These are phyloP conservation scores for Malurus elegans DNA, from an alignment of 2,113 vertebrate genomes.

Conservation along the genomic window DNA sequence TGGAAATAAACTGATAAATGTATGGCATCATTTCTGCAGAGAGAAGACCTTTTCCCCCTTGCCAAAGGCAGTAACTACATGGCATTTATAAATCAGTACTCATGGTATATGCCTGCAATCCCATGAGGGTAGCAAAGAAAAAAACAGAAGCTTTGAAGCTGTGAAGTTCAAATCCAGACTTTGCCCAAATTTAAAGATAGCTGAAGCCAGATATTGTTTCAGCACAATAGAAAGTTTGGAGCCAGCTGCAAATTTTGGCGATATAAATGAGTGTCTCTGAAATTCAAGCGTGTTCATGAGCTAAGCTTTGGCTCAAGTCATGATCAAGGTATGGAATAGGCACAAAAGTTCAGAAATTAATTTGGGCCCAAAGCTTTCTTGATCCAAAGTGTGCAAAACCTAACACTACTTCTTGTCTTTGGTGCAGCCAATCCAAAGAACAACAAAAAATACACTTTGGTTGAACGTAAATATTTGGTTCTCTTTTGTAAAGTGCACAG, in stretches of 20 bases:
- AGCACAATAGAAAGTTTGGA: slow-evolving; percentile 15
- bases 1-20: background rate
- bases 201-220: slow-evolving; percentile 33
- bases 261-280: background rate
- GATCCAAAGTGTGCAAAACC: background rate
- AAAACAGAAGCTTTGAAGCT: slow-evolving; percentile 29
- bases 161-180: slow-evolving; percentile 18
- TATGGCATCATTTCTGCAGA: background rate
- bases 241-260: slow-evolving; percentile 3
- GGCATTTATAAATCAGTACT: background rate
- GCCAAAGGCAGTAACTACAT: background rate
- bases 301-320: background rate
- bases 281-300: background rate
- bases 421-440: background rate
- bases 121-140: background rate
- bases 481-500: background rate
- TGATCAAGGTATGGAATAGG: background rate
- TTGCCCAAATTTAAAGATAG: background rate
- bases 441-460: background rate
- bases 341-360: background rate
- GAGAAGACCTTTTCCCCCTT: background rate
- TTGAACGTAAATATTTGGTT: background rate
- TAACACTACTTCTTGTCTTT: background rate
- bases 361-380: background rate
- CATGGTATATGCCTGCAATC: background rate